Evolutionary conservation across 2,797 vertebrate genomes (phyloP).

Genomic region (Streptopelia turtur): DNA sequence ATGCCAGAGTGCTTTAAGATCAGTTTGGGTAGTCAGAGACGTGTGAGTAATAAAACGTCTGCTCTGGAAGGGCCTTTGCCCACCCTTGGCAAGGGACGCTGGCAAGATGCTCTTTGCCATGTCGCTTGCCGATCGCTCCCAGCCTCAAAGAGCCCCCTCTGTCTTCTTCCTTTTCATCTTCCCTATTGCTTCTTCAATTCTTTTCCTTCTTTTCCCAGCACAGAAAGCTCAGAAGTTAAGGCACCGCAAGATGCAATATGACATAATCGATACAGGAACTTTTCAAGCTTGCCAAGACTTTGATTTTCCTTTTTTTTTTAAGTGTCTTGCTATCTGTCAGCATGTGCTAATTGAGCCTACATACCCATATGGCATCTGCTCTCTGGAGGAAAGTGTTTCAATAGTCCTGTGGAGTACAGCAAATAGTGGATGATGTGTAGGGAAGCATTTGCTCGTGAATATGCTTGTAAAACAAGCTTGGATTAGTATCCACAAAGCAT

Average conservation of each 20-base stretch:
- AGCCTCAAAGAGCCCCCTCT: background rate
- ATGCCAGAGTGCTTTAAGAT: constrained; percentile 51
- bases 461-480: background rate
- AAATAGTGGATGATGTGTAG: background rate
- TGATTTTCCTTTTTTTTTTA: constrained; percentile 44
- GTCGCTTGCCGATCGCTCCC: background rate
- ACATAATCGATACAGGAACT: constrained; percentile 70
- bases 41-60: constrained; percentile 46
- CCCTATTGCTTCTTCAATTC: background rate
- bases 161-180: background rate
- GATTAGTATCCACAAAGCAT: accelerated
- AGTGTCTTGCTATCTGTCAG: constrained; percentile 78
- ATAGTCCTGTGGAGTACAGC: constrained; percentile 16
- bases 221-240: background rate
- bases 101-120: background rate
- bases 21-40: constrained; percentile 41
- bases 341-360: constrained; percentile 79
- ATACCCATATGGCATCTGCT: constrained; percentile 71
- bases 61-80: constrained; percentile 1
- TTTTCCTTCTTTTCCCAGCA: background rate
- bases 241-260: constrained; percentile 58
- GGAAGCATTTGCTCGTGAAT: background rate
- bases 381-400: background rate
- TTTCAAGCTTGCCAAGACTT: constrained; percentile 71
- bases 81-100: constrained; percentile 35